Conservation (phyloP, 2,113 vertebrate genomes). For the Oreochromis tanganicae region DNA sequence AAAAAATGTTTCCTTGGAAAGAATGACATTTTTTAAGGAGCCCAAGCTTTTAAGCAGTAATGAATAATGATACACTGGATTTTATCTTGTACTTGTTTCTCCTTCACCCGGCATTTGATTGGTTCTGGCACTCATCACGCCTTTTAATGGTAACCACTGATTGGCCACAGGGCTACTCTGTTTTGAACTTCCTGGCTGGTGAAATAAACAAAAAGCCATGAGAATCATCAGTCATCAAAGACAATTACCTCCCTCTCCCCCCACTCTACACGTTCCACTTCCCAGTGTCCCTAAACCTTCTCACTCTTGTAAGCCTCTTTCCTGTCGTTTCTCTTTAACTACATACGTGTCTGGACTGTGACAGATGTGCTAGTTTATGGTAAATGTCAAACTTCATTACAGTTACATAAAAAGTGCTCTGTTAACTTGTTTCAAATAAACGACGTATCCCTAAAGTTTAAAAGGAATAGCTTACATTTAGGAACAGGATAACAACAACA, state of each 20-base stretch:
- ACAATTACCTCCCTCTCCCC: conserved; percentile 22
- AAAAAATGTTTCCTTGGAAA: background rate
- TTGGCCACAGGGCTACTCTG: conserved; percentile 38
- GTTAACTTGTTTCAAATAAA: background rate
- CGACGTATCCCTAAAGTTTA: background rate
- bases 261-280: background rate
- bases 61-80: background rate
- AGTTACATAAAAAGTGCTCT: background rate
- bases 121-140: conserved; percentile 23
- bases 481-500: background rate
- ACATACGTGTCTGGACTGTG: conserved; percentile 26
- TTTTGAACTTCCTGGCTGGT: conserved; percentile 42
- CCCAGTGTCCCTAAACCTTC: background rate
- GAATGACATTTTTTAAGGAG: background rate
- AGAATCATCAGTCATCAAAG: conserved; percentile 49
- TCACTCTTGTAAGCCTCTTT: background rate
- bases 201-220: conserved; percentile 57
- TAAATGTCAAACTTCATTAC: conserved; percentile 46
- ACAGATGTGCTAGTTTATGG: conserved; percentile 20
- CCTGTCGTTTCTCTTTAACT: background rate
- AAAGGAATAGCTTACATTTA: background rate
- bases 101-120: conserved; percentile 11
- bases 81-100: background rate
- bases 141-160: conserved; percentile 52
- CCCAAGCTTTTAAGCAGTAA: background rate